Conservation (phyloP, 2,888 invertebrate species). For the Hipparchia sbordonii region DNA sequence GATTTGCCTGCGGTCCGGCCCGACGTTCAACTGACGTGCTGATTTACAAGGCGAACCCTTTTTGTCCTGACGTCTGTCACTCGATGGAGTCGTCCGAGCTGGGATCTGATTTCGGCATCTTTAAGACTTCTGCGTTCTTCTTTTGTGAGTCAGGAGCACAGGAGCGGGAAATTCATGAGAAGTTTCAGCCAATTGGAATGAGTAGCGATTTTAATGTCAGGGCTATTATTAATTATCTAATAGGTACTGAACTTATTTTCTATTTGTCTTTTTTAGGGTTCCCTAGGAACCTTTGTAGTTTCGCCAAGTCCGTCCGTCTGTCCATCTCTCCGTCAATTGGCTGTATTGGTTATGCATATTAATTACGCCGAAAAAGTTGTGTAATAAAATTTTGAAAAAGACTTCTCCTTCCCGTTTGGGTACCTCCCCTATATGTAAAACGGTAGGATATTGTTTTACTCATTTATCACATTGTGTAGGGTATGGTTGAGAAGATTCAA, state of each 20-base stretch:
- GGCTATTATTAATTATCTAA: background rate
- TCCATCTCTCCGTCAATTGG: too few relatives aligned
- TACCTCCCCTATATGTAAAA: too few relatives aligned
- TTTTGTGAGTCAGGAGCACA: conserved; percentile 42
- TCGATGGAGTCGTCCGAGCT: conserved; percentile 69
- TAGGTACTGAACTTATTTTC: background rate
- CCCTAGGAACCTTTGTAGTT: too few relatives aligned
- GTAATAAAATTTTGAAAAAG: too few relatives aligned
- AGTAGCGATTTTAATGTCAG: conserved; percentile 3
- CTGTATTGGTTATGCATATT: too few relatives aligned
- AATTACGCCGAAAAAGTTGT: too few relatives aligned
- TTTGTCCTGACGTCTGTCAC: conserved; percentile 62
- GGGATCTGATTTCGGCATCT: conserved; percentile 77
- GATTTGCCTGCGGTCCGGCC: conserved; percentile 57
- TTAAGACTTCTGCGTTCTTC: conserved; percentile 56
- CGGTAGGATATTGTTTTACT: too few relatives aligned
- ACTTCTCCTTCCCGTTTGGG: too few relatives aligned
- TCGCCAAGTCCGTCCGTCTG: too few relatives aligned
- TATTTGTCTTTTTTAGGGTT: background rate
- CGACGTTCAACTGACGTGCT: conserved; percentile 59
- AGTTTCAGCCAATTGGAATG: conserved; percentile 26
- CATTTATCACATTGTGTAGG: too few relatives aligned
- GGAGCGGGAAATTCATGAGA: conserved; percentile 41
- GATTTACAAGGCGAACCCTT: conserved; percentile 74
- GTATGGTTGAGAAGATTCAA: too few relatives aligned